These are phyloP conservation scores for Sphinx pinastri DNA, from an alignment of 2,888 invertebrate genomes.

Conservation along the genomic window DNA sequence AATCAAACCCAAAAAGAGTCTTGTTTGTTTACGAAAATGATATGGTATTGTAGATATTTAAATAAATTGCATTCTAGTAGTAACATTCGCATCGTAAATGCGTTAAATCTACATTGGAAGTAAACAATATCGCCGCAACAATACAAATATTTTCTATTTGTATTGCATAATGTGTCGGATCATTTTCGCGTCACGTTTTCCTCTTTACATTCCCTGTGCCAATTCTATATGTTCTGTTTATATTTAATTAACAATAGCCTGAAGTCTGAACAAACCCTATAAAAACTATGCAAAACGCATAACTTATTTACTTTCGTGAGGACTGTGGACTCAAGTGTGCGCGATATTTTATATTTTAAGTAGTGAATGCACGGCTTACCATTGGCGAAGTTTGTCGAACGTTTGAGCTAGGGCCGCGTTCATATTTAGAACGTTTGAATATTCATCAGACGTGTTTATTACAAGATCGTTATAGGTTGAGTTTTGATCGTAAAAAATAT, in stretches of 20 bases:
- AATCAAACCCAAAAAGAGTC: no score
- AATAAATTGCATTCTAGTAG: neutral
- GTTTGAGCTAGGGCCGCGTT: neutral
- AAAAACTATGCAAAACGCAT: neutral
- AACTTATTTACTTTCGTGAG: neutral
- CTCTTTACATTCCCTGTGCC: neutral
- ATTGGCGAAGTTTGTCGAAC: neutral
- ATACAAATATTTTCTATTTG: neutral
- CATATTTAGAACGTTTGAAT: constrained; percentile 2
- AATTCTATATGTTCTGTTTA: constrained; percentile 1
- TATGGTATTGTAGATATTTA: neutral
- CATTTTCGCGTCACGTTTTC: no score
- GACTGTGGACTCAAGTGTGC: neutral
- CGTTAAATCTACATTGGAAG: neutral
- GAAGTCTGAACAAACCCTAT: neutral
- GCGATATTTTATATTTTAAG: no score
- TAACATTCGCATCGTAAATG: neutral
- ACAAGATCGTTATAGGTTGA: no score
- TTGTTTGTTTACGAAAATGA: neutral
- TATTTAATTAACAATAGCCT: neutral
- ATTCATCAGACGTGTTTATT: neutral
- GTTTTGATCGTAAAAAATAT: no score
- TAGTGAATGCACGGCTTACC: neutral
- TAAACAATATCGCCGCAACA: neutral
- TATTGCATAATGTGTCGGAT: neutral